A percentile compares a stretch with the other conserved stretches of the same genome.
Evolutionary conservation across 2,888 invertebrate genomes (phyloP).

Genomic region (Athripsodes cinereus): DNA sequence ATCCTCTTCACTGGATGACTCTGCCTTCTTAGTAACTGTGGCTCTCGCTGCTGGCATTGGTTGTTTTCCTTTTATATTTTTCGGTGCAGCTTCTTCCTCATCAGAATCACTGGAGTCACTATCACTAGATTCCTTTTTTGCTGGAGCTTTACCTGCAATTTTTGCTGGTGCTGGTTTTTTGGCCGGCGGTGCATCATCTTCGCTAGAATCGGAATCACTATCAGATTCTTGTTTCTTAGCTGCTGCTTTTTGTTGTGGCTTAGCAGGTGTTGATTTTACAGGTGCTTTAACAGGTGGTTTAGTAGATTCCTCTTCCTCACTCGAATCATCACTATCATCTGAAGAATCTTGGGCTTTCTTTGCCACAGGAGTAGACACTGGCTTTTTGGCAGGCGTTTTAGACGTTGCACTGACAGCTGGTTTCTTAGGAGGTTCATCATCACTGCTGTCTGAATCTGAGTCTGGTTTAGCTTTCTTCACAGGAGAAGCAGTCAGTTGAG

Average conservation of each 20-base stretch:
- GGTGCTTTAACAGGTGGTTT: slow-evolving; percentile 22
- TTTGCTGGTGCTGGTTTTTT: slow-evolving; percentile 29
- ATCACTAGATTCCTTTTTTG: slow-evolving; percentile 35
- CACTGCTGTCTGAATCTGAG: slow-evolving; percentile 36
- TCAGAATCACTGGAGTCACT: slow-evolving; percentile 32
- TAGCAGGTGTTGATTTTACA: slow-evolving; percentile 20
- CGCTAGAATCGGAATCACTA: slow-evolving; percentile 33
- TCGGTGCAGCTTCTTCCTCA: slow-evolving; percentile 32
- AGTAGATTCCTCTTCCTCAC: slow-evolving; percentile 34
- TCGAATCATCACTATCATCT: slow-evolving; percentile 36
- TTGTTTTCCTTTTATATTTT: slow-evolving; percentile 28
- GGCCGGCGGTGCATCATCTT: slow-evolving; percentile 29
- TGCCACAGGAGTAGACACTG: slow-evolving; percentile 29
- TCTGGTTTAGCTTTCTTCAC: slow-evolving; percentile 37
- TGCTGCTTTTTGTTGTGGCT: slow-evolving; percentile 29
- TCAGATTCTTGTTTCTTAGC: slow-evolving; percentile 32
- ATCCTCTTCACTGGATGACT: slow-evolving; percentile 34
- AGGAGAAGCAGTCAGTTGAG: slow-evolving; percentile 23
- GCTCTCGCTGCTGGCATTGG: slow-evolving; percentile 26
- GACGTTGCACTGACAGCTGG: slow-evolving; percentile 24
- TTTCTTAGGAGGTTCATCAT: slow-evolving; percentile 33
- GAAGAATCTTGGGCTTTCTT: slow-evolving; percentile 26
- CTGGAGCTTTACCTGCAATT: slow-evolving; percentile 29
- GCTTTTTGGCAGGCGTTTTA: slow-evolving; percentile 19
- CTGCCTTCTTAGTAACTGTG: slow-evolving; percentile 29